Base-by-base conservation (phyloP, 2,797 vertebrate genomes). In the Crocidura indochinensis region DNA sequence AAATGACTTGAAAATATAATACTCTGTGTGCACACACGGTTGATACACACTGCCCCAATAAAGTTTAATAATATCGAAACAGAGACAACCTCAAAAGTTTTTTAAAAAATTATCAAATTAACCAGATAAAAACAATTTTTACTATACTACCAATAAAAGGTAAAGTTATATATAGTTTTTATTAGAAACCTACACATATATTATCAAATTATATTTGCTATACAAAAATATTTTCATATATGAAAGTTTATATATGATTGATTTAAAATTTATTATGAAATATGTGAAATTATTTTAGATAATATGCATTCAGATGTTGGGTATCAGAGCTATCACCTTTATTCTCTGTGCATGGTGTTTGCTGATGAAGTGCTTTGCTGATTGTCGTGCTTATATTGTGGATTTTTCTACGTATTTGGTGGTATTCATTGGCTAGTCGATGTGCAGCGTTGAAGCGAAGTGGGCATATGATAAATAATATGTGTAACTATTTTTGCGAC, bases 31-130 rank as follows among this genome's bases (percentile, higher is more conserved):
- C 31, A 72, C 31, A 72, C 24, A 65, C 2, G 62, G 46, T 19
- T 12, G 8, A 84, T 8, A 31, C 2, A 62, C 1, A 20, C 11
- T 69, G 60, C 3, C 56, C 56, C 19, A 60, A 20, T 60, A 60
- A 92, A 80, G 84, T 84, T 84, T 88, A 17, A 93, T 68, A 29
- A 27, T 19, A 79, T 0, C 19, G 64, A 44, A 51, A 79, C 38
- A 22, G 26, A n/a, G 46, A 71, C 83, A 80, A 68, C 8, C 11
- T 22, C 24, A 90, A 88, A 79, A 17, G 5, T 60, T 83, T 46
- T 15, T 69, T 29, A 65, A 60, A 75, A 90, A 91, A 49, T 83
- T 83, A n/a, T 77, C 17, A 38, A 10, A 71, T 24, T 31, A 31
- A 76, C 65, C 11, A 11, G 10, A 79, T 67, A 68, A 83, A 11